Base-by-base conservation (phyloP, 2,113 vertebrate species). In the Chaenogobius annularis region DNA sequence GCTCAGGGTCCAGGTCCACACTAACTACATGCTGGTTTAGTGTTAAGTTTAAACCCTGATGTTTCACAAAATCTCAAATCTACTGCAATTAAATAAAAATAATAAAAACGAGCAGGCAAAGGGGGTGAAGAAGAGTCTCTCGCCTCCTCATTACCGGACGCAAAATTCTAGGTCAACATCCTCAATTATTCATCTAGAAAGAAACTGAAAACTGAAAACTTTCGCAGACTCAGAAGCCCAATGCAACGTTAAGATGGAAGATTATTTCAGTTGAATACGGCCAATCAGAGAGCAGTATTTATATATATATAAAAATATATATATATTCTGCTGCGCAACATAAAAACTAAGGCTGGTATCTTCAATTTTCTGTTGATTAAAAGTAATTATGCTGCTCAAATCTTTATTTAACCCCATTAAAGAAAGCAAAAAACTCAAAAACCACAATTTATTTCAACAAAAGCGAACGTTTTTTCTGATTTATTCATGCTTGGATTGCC, bases 151-250 rank as follows among this genome's bases (percentile, higher is more conserved):
- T 93, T 92, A 92, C 90, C 77, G 86, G 85, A 84, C 73, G 84
- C 87, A 87, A 82, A 73, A 90, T 92, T 92, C 90, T 91, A 83
- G 92, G 89, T 93, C 91, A 92, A 91, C 87, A 88, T 61, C 52
- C 66, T 93, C 87, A 93, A 94, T 94, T 78, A 94, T 93, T 94
- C 80, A 94, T 90, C 79, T 74, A 63, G 77, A 87, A n/a, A n/a
- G n/a, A n/a, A 87, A 79, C 70, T 73, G 82, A 75, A 85, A 86
- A 77, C 79, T 74, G 72, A 58, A 74, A 73, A 68, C 31, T 67
- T 72, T 66, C 50, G 5, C 63, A 7, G 43, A 35, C 58, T 55
- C 58, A 23, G 23, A 15, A 37, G 44, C 54, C 20, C 67, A 19
- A 79, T 55, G 61, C 63, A 22, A 26, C 55, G 62, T 15, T 1